A percentile compares a stretch with the other conserved stretches of the same genome.
Evolutionary conservation across 1,140 invertebrate species (phyloP).

Genomic region (Rhagoletis pomonella): DNA sequence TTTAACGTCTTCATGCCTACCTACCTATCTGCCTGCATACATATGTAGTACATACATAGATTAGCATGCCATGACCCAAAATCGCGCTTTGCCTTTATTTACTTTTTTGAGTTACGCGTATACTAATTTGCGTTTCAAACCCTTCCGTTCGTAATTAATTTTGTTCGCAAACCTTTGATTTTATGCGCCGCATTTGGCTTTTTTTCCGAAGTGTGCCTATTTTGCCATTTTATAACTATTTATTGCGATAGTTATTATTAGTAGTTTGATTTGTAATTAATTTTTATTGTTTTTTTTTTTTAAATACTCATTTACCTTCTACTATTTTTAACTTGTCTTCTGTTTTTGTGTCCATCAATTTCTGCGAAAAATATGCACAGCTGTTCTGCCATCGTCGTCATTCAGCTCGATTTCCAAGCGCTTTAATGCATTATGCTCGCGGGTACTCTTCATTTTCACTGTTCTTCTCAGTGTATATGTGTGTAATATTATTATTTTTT

Average conservation of each 20-base stretch:
- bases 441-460: background rate
- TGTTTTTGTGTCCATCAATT: background rate
- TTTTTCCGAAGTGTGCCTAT: background rate
- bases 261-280: background rate
- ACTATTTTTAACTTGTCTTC: conserved; percentile 5
- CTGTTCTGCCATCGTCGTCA: conserved; percentile 25
- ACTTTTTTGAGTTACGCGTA: too few relatives aligned
- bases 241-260: background rate
- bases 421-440: background rate
- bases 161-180: background rate
- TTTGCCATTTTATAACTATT: background rate
- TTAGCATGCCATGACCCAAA: background rate
- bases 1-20: background rate
- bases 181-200: background rate
- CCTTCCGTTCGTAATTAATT: conserved; percentile 32
- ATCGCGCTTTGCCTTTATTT: conserved; percentile 3
- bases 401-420: background rate
- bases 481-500: too few relatives aligned
- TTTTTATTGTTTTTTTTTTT: background rate
- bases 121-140: background rate
- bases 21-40: background rate
- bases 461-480: background rate
- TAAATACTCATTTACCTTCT: background rate
- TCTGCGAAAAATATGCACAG: conserved; percentile 34
- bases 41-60: too few relatives aligned